phyloP scores from a whole-genome alignment of 2,888 invertebrate genomes.

The Ashinkailepas kermadecensis region DNA sequence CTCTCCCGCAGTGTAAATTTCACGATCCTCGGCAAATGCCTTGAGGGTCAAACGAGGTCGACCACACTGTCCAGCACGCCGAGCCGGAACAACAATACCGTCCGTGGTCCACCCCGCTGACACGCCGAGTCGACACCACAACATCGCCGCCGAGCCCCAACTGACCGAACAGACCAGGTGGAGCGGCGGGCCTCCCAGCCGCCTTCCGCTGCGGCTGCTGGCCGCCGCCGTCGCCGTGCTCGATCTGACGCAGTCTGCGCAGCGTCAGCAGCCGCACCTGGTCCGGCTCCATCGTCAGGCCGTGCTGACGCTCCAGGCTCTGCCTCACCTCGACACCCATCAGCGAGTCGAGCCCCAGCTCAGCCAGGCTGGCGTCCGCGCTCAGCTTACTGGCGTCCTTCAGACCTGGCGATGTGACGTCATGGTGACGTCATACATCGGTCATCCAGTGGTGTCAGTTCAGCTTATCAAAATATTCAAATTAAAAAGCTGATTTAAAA shows the following conservation, averaged over 20 bases:
- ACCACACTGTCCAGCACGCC: too few relatives aligned
- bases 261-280: slow-evolving; percentile 82
- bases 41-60: too few relatives aligned
- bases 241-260: slow-evolving; percentile 57
- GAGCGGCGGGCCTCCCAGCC: not conserved
- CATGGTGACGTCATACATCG: not conserved
- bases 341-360: slow-evolving; percentile 94
- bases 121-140: too few relatives aligned
- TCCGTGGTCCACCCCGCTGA: too few relatives aligned
- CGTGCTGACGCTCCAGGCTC: slow-evolving; percentile 84
- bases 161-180: slow-evolving; percentile 6
- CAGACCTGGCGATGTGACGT: slow-evolving; percentile 53
- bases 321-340: slow-evolving; percentile 99
- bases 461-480: too few relatives aligned
- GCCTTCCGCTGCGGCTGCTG: too few relatives aligned
- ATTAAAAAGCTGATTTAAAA: too few relatives aligned
- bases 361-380: slow-evolving; percentile 69
- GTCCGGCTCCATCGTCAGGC: slow-evolving; percentile 79
- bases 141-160: not conserved
- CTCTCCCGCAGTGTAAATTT: too few relatives aligned
- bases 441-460: not conserved
- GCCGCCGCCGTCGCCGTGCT: too few relatives aligned
- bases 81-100: too few relatives aligned
- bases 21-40: too few relatives aligned
- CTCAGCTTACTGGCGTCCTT: slow-evolving; percentile 76